phyloP scores from a whole-genome alignment of 2,888 invertebrate species.

The Cactoblastis cactorum region DNA sequence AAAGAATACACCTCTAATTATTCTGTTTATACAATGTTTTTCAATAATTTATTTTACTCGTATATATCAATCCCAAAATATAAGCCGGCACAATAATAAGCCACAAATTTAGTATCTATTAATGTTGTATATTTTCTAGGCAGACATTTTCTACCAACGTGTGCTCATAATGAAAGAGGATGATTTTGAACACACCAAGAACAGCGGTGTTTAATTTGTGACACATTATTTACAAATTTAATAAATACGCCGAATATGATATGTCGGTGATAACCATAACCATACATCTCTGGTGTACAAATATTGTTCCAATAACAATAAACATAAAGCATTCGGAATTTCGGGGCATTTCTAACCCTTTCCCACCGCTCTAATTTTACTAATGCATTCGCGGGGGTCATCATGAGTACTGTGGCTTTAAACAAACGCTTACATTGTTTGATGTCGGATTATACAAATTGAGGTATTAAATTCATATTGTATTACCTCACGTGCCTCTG shows the following conservation, averaged over 20 bases:
- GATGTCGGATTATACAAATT: conserved; percentile 62
- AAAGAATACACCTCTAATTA: conserved; percentile 65
- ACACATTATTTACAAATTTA: too few species aligned
- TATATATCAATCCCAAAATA: background rate
- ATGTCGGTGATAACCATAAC: conserved; percentile 61
- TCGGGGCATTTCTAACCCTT: conserved; percentile 58
- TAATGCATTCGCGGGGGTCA: conserved; percentile 69
- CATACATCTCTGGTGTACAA: conserved; percentile 71
- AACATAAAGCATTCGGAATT: conserved; percentile 58
- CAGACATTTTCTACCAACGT: too few species aligned
- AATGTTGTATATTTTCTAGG: too few species aligned
- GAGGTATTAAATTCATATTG: conserved; percentile 24
- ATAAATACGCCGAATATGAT: conserved; percentile 33
- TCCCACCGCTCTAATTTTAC: conserved; percentile 79
- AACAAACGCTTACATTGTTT: conserved; percentile 63
- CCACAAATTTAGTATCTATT: too few species aligned
- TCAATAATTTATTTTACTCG: background rate
- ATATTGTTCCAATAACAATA: conserved; percentile 79
- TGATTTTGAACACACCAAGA: too few species aligned
- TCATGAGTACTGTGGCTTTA: conserved; percentile 46
- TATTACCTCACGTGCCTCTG: conserved; percentile 2
- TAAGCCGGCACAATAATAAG: too few species aligned
- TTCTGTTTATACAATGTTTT: conserved; percentile 18
- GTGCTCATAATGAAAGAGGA: too few species aligned
- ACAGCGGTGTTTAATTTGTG: background rate